phyloP scores from a whole-genome alignment of 1,140 invertebrate genomes.

The Trachymyrmex septentrionalis region DNA sequence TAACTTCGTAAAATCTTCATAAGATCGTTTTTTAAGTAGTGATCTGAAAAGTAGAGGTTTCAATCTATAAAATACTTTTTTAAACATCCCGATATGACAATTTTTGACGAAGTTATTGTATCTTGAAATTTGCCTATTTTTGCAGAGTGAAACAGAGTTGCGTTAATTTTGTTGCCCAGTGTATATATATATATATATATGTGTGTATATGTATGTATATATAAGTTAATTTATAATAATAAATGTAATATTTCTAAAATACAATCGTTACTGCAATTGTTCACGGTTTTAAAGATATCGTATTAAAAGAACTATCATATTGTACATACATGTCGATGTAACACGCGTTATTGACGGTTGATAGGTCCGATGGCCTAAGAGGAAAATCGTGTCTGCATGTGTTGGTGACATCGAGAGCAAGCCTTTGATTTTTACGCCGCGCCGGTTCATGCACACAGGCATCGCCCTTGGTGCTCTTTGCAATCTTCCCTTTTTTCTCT shows the following conservation, averaged over 20 bases:
- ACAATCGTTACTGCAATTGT: background rate
- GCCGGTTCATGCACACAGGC: constrained; percentile 62
- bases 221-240: background rate
- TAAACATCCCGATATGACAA: no score
- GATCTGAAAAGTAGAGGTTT: no score
- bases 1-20: no score
- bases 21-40: no score
- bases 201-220: no score
- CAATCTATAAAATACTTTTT: no score
- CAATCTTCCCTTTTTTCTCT: constrained; percentile 27
- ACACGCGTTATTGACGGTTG: constrained; percentile 70
- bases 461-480: constrained; percentile 47
- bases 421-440: constrained; percentile 75
- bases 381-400: constrained; percentile 69
- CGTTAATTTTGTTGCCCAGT: no score
- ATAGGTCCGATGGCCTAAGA: constrained; percentile 67
- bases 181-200: background rate
- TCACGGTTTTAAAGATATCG: constrained; percentile 12
- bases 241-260: background rate
- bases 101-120: no score
- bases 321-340: constrained; percentile 66
- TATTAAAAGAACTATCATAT: constrained; percentile 17
- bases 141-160: no score
- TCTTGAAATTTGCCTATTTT: no score
- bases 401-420: constrained; percentile 54